phyloP scores from a whole-genome alignment of 2,113 vertebrate genomes.

The Phocoena phocoena region DNA sequence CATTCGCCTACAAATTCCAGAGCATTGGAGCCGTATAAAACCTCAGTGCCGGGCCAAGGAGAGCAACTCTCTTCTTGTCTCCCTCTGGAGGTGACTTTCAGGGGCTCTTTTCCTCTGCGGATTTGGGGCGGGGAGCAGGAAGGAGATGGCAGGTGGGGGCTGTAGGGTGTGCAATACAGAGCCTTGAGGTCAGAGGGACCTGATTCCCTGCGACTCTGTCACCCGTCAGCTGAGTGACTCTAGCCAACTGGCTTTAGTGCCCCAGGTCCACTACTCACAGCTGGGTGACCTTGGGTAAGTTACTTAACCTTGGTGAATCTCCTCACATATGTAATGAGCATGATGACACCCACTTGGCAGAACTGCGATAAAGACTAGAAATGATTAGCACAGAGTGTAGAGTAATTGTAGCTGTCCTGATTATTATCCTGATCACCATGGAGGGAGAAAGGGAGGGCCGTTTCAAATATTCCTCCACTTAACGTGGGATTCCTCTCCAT shows the following conservation, averaged over 20 bases:
- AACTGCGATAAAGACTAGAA: background rate
- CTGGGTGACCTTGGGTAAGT: background rate
- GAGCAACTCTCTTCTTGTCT: background rate
- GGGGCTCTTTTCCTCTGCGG: background rate
- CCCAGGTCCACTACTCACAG: background rate
- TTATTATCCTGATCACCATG: accelerated
- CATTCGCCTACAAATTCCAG: too few species aligned
- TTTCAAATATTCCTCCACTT: background rate
- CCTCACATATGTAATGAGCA: background rate
- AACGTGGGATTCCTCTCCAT: background rate
- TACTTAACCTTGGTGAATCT: background rate
- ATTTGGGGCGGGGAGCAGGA: background rate
- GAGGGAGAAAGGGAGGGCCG: too few species aligned
- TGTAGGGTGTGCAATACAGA: background rate
- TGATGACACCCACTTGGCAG: background rate
- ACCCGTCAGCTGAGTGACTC: background rate
- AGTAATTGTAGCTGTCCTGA: background rate
- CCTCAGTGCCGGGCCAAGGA: background rate
- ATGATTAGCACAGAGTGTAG: background rate
- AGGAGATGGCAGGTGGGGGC: background rate
- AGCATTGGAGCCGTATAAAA: too few species aligned
- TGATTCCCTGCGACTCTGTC: accelerated
- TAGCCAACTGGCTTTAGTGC: background rate
- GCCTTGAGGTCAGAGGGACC: background rate
- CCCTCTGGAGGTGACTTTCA: background rate